A percentile compares a stretch with the other conserved stretches of the same genome.
Evolutionary conservation across 2,888 invertebrate species (phyloP).

Genomic region (Chrysolina americana): DNA sequence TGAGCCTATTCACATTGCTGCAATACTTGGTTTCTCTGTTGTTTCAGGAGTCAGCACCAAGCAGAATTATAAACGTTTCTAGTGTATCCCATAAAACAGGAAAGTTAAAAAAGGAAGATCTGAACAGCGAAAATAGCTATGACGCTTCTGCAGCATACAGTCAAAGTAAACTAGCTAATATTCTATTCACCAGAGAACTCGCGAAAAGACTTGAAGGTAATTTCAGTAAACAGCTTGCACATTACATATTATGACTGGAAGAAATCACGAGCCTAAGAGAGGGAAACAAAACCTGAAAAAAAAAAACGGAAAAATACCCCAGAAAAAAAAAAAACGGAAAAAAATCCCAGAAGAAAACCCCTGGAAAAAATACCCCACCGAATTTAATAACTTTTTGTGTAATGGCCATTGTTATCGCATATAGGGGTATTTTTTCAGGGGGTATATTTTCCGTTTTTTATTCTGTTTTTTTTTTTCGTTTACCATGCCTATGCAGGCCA

Average conservation of each 20-base stretch:
- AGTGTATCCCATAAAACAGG: slow-evolving; percentile 81
- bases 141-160: slow-evolving; percentile 78
- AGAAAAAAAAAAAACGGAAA: too few relatives aligned
- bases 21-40: neutral
- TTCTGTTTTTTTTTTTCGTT: too few relatives aligned
- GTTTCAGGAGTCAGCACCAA: slow-evolving; percentile 75
- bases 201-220: slow-evolving; percentile 76
- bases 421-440: too few relatives aligned
- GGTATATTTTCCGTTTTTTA: too few relatives aligned
- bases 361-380: too few relatives aligned
- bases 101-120: slow-evolving; percentile 77
- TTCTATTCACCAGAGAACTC: slow-evolving; percentile 82
- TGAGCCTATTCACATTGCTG: too few relatives aligned
- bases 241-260: neutral
- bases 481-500: too few relatives aligned
- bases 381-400: too few relatives aligned
- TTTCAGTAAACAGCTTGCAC: neutral
- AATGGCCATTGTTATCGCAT: too few relatives aligned
- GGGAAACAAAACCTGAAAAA: too few relatives aligned
- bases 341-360: too few relatives aligned
- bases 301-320: too few relatives aligned
- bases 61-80: slow-evolving; percentile 83
- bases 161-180: slow-evolving; percentile 87
- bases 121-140: slow-evolving; percentile 78
- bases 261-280: neutral